phyloP scores from a whole-genome alignment of 1,140 invertebrate genomes.

The Melanaphis sacchari region DNA sequence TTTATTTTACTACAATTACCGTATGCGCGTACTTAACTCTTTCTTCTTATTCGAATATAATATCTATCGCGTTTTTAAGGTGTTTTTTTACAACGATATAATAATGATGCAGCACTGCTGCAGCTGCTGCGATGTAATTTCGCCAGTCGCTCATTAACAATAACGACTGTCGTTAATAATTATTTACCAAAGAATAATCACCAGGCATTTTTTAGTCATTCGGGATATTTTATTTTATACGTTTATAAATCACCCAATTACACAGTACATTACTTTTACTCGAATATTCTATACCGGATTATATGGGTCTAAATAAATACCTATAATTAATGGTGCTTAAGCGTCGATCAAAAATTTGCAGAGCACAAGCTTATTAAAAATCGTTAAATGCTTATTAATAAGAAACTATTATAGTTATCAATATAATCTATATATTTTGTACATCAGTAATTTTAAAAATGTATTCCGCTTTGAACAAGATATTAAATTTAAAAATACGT shows the following conservation, averaged over 20 bases:
- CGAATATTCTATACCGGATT: background rate
- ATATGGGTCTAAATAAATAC: background rate
- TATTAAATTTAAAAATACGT: too few species aligned
- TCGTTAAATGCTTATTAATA: background rate
- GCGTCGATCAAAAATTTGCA: background rate
- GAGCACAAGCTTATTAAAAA: background rate
- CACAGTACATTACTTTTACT: background rate
- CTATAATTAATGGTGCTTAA: background rate
- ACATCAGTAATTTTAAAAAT: background rate
- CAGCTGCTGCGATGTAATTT: background rate
- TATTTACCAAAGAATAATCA: background rate
- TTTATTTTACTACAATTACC: background rate
- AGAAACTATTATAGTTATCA: background rate
- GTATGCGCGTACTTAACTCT: background rate
- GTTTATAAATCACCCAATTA: slow-evolving; percentile 16
- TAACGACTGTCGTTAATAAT: slow-evolving; percentile 25
- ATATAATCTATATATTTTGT: background rate
- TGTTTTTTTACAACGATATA: background rate
- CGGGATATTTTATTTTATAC: slow-evolving; percentile 15
- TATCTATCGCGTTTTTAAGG: background rate
- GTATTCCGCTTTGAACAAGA: background rate
- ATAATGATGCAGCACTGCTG: background rate
- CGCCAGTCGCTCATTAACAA: background rate
- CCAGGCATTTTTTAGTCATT: background rate
- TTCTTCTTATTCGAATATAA: background rate